These are phyloP conservation scores for Melieria picta DNA, from an alignment of 2,888 invertebrate genomes.

Conservation along the genomic window DNA sequence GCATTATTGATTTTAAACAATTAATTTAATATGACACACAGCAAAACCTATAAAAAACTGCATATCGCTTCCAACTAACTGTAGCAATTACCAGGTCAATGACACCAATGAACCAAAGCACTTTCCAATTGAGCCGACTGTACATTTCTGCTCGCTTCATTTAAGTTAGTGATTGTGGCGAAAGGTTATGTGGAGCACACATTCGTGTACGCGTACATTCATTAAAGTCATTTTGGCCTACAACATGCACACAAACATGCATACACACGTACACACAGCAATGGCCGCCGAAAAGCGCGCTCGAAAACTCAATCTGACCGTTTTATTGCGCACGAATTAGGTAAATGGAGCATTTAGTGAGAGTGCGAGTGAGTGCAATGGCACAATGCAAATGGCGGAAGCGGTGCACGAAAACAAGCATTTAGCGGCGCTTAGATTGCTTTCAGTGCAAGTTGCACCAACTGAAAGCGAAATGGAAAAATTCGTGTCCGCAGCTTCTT, in stretches of 20 bases:
- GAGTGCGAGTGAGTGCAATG: slow-evolving; percentile 4
- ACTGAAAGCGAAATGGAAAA: not conserved
- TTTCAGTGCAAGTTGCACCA: not conserved
- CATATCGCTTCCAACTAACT: no score
- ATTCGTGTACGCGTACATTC: not conserved
- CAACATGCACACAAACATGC: not conserved
- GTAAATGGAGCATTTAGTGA: slow-evolving; percentile 33
- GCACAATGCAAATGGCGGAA: not conserved
- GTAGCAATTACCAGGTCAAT: no score
- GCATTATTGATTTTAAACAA: no score
- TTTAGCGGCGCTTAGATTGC: not conserved
- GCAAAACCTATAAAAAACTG: no score
- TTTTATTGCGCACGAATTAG: slow-evolving; percentile 31
- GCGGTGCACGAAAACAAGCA: not conserved
- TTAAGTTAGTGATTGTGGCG: no score
- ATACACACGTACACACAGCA: slow-evolving; percentile 5
- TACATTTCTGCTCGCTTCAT: no score
- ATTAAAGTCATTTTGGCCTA: not conserved
- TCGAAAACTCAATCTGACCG: slow-evolving; percentile 18
- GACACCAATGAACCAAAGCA: no score
- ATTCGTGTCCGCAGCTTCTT: not conserved
- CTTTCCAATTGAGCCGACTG: no score
- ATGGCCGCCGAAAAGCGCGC: slow-evolving; percentile 5
- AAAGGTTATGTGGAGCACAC: no score
- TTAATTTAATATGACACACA: no score